phyloP scores from a whole-genome alignment of 2,113 vertebrate species.

The Crocuta crocuta region DNA sequence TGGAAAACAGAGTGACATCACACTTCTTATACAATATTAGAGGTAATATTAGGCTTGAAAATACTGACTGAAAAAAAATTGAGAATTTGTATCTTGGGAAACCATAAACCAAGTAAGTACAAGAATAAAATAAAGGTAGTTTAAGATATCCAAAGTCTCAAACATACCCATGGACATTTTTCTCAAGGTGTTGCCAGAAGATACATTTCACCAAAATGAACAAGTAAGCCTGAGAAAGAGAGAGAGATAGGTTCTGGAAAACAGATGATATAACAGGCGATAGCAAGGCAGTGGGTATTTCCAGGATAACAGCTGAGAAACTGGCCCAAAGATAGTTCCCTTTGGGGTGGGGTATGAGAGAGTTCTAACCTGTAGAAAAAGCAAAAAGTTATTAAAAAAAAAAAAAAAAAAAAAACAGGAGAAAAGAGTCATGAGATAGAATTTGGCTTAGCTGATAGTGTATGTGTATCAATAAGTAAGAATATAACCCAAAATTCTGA shows the following conservation, averaged over 20 bases:
- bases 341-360: not conserved
- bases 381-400: not conserved
- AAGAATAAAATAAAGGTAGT: conserved; percentile 37
- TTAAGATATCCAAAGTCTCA: not conserved
- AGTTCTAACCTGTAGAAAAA: not conserved
- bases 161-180: not conserved
- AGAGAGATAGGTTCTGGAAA: not conserved
- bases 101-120: not conserved
- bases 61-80: not conserved
- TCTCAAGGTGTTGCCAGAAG: not conserved
- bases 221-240: not conserved
- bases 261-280: not conserved
- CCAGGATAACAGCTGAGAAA: not conserved
- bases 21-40: not conserved
- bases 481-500: not conserved
- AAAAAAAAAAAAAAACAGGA: not conserved
- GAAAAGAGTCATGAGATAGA: not conserved
- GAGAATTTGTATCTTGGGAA: not conserved
- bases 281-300: not conserved
- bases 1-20: not conserved
- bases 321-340: not conserved
- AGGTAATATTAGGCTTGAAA: not conserved
- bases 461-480: not conserved
- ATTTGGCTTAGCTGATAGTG: not conserved
- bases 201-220: not conserved